Base-by-base conservation (phyloP, 1,140 invertebrate genomes). In the Rhynchophorus ferrugineus region DNA sequence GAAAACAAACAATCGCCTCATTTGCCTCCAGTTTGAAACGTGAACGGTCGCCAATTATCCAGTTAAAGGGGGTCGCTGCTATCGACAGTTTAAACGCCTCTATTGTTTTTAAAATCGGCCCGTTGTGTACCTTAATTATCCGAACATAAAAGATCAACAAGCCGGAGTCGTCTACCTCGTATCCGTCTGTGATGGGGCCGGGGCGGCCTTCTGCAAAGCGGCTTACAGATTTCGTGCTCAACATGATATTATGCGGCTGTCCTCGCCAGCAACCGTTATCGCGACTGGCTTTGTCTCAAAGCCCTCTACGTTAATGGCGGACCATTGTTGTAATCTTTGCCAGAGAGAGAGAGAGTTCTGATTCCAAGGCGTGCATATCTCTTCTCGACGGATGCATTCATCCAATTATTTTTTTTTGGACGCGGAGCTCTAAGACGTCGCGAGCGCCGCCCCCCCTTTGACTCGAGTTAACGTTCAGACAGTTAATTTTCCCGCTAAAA, bases 211-310 rank as follows among this genome's bases (percentile, higher is more conserved):
- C 51, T 57, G n/a, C 47, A 47, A 60, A 60, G 55, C 55, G 48
- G 58, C 51, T 60, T 60, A 60, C 54, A 50, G 55, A 46, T 54
- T 59, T 38, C 38, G 49, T 57, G 54, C 55, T 60, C 46, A 54
- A 57, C 58, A 57, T 57, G 54, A 52, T 56, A 61, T 61, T 61
- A 57, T 61, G 52, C 49, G 48, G 52, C 59, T 56, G 56, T 61
- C 59, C 59, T 44, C 37, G 29, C 43, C 59, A 60, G 56, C 18
- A 43, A 24, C 38, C 44, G 53, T 43, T 61, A 61, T 61, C 57
- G 50, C 46, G 29, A 19, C 22, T 14, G 18, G 47, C 57, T 61
- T 61, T 61, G 59, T 61, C 59, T 61, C 59, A 58, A 54, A 55
- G 45, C 49, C 47, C 59, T 58, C 51, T 50, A 58, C 54, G 59